Conservation (phyloP, 2,888 invertebrate species). For the Eupsilia transversa region DNA sequence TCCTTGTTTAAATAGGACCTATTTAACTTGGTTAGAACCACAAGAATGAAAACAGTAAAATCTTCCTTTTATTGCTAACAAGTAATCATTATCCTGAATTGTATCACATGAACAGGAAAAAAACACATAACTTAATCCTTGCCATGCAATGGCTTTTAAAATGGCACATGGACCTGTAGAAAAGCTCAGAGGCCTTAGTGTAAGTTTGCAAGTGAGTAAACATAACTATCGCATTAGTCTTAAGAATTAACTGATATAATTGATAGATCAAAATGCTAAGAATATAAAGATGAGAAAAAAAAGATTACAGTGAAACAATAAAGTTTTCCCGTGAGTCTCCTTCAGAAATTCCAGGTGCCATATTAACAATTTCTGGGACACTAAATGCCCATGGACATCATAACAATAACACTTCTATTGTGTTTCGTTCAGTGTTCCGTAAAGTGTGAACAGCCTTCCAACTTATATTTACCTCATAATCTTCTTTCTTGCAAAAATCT, state of each 20-base stretch:
- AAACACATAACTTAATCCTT: background rate
- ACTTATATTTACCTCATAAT: constrained; percentile 72
- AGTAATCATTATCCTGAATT: background rate
- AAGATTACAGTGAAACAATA: no score
- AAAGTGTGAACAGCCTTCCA: no score
- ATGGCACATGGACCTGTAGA: background rate
- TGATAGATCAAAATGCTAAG: no score
- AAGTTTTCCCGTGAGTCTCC: background rate
- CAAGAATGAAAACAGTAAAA: background rate
- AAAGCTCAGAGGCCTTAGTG: no score
- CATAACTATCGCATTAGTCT: no score
- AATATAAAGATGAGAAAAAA: no score
- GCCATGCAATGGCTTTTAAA: background rate
- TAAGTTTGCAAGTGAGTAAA: no score
- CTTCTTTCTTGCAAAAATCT: constrained; percentile 76
- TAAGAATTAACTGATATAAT: no score
- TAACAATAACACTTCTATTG: no score
- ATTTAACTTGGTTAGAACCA: background rate
- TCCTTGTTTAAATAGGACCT: background rate
- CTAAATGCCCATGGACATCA: no score
- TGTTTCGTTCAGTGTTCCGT: no score
- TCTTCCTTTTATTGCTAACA: background rate
- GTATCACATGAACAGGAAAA: background rate
- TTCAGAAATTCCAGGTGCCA: background rate
- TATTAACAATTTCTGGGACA: background rate